Percentiles rank a stretch among this genome's conserved stretches.
These are phyloP conservation scores for Hydrolagus colliei DNA, from an alignment of 2,797 vertebrate genomes.

Conservation along the genomic window DNA sequence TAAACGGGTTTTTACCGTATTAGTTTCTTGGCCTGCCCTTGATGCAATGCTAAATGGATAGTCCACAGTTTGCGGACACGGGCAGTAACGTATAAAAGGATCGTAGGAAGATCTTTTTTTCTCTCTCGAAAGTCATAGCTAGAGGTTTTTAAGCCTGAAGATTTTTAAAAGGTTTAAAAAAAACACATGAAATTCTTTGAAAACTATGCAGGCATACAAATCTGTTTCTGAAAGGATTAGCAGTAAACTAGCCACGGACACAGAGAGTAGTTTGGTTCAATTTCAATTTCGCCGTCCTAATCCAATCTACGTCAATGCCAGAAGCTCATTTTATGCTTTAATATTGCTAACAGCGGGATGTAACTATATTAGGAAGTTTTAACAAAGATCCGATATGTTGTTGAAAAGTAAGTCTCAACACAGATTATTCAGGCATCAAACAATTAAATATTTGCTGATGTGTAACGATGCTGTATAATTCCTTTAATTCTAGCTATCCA, in stretches of 20 bases:
- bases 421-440: background rate
- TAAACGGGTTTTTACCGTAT: no score
- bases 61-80: no score
- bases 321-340: no score
- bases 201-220: conserved; percentile 3
- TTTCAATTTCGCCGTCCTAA: background rate
- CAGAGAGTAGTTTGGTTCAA: background rate
- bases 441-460: background rate
- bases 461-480: background rate
- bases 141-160: background rate
- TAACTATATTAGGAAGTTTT: background rate
- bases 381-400: background rate
- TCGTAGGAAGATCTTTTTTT: no score
- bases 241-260: background rate
- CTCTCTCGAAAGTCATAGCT: no score
- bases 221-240: background rate
- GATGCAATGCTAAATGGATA: no score
- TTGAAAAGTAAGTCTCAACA: background rate
- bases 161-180: background rate
- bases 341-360: background rate
- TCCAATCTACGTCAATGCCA: background rate
- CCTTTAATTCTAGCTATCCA: background rate
- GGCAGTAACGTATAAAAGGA: no score
- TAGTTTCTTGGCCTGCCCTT: no score
- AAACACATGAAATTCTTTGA: background rate